phyloP scores from a whole-genome alignment of 2,113 vertebrate genomes.

The Heteronetta atricapilla region DNA sequence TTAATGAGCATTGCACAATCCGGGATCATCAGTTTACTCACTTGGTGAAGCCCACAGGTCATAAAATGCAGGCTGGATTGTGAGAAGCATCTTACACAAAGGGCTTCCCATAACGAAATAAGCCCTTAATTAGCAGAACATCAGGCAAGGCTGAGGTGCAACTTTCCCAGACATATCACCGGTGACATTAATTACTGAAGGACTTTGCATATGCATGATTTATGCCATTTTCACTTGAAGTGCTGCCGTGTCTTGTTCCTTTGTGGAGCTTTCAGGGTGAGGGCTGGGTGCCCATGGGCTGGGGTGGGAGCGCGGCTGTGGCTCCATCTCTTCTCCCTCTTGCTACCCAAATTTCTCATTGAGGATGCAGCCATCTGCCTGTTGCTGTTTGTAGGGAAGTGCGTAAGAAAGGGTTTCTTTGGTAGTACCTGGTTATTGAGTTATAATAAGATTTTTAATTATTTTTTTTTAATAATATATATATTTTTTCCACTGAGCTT shows the following conservation, averaged over 20 bases:
- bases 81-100: slow-evolving; percentile 56
- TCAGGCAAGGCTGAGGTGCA: slow-evolving; percentile 62
- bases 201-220: slow-evolving; percentile 78
- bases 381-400: background rate
- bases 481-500: background rate
- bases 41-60: slow-evolving; percentile 58
- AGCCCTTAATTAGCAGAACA: slow-evolving; percentile 74
- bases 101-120: slow-evolving; percentile 66
- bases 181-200: slow-evolving; percentile 81
- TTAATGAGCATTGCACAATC: slow-evolving; percentile 41
- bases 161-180: slow-evolving; percentile 80
- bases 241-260: slow-evolving; percentile 63
- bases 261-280: background rate
- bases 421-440: background rate
- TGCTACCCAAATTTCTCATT: rapidly evolving
- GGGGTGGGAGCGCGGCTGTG: background rate
- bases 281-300: background rate
- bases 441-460: background rate
- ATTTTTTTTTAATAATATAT: background rate
- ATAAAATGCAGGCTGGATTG: slow-evolving; percentile 46
- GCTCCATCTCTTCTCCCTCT: background rate
- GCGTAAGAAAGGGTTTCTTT: background rate
- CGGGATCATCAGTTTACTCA: background rate
- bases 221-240: slow-evolving; percentile 56
- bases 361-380: background rate